Base-by-base conservation (phyloP, 64 coral and sea anemone species). In the Montipora foliosa region DNA sequence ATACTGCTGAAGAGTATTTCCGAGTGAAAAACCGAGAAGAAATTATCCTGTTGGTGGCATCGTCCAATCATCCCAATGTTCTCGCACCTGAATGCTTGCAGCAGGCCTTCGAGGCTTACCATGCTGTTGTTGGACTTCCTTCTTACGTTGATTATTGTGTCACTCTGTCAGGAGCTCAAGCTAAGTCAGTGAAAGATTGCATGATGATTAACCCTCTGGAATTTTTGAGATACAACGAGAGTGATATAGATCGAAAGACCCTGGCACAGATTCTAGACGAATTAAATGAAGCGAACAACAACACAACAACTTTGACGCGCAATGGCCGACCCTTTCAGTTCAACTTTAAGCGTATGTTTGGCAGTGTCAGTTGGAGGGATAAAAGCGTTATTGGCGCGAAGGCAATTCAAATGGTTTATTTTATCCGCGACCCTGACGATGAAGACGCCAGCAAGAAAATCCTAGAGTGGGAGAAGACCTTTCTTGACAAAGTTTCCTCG, bases 281-380 rank as follows among this genome's bases (percentile, higher is more conserved):
- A 21, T 25, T 76, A 4, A 22, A 17, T 10, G 67, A 88, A 13
- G 90, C 90, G 47, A 89, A 90, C 21, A 68, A 90, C 17, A 10
- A 46, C 49, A 75, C 52, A 5, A 67, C 19, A 4, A 44, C 83
- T 5, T 58, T 93, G 4, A 93, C 86, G 88, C 81, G 79, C 11
- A 96, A 96, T 64, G 91, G 95, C 13, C 79, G 91, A 57, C 67
- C 92, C 16, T 55, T 60, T 17, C 67, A 37, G 22, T 88, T 81
- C 76, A 97, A 89, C 44, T 94, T 91, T 77, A 50, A 80, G 49
- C 55, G 83, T 49, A 94, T 92, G 82, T 97, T 97, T 92, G 95
- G 95, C 17, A 11, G 47, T n/a, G 83, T 24, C 67, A 94, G 49
- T 4, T 19, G 76, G 51, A 61, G 51, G 60, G 82, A 37, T 64